phyloP scores from a whole-genome alignment of 2,888 invertebrate species.

The Orchesella flavescens region DNA sequence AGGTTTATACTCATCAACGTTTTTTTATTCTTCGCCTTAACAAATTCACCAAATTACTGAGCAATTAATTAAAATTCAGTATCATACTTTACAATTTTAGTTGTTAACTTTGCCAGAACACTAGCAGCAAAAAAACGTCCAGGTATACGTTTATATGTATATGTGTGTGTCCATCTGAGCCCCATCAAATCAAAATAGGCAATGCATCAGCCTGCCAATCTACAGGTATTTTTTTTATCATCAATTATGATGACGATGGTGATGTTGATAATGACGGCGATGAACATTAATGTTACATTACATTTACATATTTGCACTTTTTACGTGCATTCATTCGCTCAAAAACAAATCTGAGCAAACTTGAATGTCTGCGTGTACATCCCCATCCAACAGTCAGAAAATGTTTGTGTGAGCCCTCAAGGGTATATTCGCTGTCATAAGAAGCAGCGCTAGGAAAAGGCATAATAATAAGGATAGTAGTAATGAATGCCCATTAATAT shows the following conservation, averaged over 20 bases:
- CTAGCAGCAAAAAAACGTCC: conserved; percentile 2
- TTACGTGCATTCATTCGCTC: too few species aligned
- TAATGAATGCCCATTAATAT: conserved; percentile 40
- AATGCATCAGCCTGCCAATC: too few species aligned
- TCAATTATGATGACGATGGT: not conserved
- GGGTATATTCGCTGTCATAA: conserved; percentile 47
- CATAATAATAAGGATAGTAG: conserved; percentile 26
- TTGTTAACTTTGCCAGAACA: conserved; percentile 9
- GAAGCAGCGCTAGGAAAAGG: not conserved
- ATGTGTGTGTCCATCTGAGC: too few species aligned
- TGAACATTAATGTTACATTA: not conserved
- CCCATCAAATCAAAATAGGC: too few species aligned
- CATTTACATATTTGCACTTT: not conserved
- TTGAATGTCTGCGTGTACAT: too few species aligned
- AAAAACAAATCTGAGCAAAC: too few species aligned
- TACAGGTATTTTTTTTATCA: too few species aligned
- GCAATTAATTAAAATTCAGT: conserved; percentile 57
- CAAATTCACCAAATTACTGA: conserved; percentile 38
- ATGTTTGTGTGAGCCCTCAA: conserved; percentile 42
- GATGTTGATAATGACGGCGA: not conserved
- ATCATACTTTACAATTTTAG: conserved; percentile 29
- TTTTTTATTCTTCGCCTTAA: not conserved
- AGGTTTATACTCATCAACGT: not conserved
- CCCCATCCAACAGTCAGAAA: not conserved
- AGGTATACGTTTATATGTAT: too few species aligned